These are phyloP conservation scores for Eristalinus aeneus DNA, from an alignment of 2,888 invertebrate genomes.

Conservation along the genomic window DNA sequence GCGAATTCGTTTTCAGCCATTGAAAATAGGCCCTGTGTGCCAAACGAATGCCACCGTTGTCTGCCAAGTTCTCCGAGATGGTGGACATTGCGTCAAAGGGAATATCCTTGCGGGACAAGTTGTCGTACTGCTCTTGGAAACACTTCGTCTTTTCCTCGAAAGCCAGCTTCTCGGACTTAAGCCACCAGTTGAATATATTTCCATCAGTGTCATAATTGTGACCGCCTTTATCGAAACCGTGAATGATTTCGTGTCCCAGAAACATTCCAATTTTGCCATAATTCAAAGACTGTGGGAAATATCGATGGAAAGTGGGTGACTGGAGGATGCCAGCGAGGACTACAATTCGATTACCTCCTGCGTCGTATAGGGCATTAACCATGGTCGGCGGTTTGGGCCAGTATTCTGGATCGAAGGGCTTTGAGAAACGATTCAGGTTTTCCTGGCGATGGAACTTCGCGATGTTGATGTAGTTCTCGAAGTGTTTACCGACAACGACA, in stretches of 20 bases:
- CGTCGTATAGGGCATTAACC: slow-evolving; percentile 94
- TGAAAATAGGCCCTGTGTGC: slow-evolving; percentile 69
- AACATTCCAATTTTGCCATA: slow-evolving; percentile 72
- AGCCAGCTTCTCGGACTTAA: slow-evolving; percentile 39
- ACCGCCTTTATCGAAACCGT: slow-evolving; percentile 72
- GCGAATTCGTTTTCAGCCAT: slow-evolving; percentile 54
- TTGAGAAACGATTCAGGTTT: slow-evolving; percentile 83
- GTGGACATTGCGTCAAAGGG: slow-evolving; percentile 59
- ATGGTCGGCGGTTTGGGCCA: slow-evolving; percentile 94
- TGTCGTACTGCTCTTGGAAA: slow-evolving; percentile 70
- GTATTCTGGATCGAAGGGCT: slow-evolving; percentile 88
- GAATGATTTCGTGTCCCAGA: slow-evolving; percentile 73
- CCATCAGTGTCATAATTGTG: slow-evolving; percentile 66
- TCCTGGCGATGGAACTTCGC: slow-evolving; percentile 86
- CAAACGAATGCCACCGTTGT: slow-evolving; percentile 71
- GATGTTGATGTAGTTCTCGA: slow-evolving; percentile 90
- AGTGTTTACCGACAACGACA: slow-evolving; percentile 87
- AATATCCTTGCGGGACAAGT: slow-evolving; percentile 62
- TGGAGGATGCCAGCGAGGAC: slow-evolving; percentile 49
- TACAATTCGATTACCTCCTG: slow-evolving; percentile 82
- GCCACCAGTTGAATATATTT: slow-evolving; percentile 72
- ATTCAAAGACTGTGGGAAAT: slow-evolving; percentile 84
- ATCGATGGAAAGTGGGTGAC: slow-evolving; percentile 90
- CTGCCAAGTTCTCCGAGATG: slow-evolving; percentile 71
- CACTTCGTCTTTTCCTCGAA: slow-evolving; percentile 69